These are phyloP conservation scores for Watersipora subatra DNA, from an alignment of 1,140 invertebrate genomes.

Conservation along the genomic window DNA sequence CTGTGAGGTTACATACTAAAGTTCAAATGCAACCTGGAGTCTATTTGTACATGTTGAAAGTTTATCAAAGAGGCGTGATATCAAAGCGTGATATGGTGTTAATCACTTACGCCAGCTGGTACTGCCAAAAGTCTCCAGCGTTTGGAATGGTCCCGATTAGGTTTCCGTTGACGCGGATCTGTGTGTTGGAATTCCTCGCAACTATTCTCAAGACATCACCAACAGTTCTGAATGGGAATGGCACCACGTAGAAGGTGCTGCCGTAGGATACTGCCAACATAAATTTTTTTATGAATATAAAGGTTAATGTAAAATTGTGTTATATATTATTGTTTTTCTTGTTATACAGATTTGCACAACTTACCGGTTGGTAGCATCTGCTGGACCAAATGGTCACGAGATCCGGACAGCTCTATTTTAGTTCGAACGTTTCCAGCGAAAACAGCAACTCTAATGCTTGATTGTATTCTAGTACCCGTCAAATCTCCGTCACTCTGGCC, in stretches of 20 bases:
- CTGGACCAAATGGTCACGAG: not conserved
- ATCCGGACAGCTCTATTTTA: not conserved
- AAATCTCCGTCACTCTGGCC: not conserved
- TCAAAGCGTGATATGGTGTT: too few relatives aligned
- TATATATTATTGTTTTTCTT: not conserved
- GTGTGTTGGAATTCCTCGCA: conserved; percentile 2
- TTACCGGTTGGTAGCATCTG: conserved; percentile 1
- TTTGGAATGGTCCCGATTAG: not conserved
- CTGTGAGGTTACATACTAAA: too few relatives aligned
- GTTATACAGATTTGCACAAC: not conserved
- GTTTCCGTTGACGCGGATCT: not conserved
- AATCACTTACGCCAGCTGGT: too few relatives aligned
- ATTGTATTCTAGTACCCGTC: not conserved
- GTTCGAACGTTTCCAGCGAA: not conserved
- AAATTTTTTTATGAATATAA: too few relatives aligned
- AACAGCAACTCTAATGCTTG: not conserved
- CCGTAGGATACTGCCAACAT: not conserved
- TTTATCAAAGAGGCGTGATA: too few relatives aligned
- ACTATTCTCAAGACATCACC: conserved; percentile 21
- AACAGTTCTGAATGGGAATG: conserved; percentile 15
- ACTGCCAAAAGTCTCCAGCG: not conserved
- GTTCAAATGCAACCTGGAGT: too few relatives aligned
- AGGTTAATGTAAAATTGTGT: not conserved
- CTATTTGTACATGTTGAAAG: too few relatives aligned
- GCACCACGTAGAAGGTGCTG: conserved; percentile 3